Percentiles rank a stretch among this genome's conserved stretches.
Evolutionary conservation across 2,888 invertebrate genomes (phyloP).

Genomic region (Melinopterus prodromus): DNA sequence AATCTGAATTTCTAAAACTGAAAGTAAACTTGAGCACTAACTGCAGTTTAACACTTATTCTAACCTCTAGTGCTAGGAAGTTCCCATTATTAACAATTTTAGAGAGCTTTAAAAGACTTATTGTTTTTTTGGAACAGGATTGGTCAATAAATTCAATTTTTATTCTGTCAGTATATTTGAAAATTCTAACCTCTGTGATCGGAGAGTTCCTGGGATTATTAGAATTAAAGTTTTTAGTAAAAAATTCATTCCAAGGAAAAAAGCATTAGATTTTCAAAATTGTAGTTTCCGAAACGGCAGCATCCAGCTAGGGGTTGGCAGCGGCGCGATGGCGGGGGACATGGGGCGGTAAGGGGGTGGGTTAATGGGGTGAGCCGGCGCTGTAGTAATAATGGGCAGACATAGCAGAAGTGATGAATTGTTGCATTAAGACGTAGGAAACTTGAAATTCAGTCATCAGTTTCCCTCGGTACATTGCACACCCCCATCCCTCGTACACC

Average conservation of each 20-base stretch:
- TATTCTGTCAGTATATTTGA: no score
- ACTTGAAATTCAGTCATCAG: slow-evolving; percentile 59
- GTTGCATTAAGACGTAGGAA: slow-evolving; percentile 57
- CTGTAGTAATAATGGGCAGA: slow-evolving; percentile 50
- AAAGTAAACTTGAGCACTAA: no score
- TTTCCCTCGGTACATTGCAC: slow-evolving; percentile 57
- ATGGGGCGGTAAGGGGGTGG: slow-evolving; percentile 12
- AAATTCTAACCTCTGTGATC: no score
- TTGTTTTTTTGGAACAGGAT: no score
- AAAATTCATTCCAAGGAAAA: not conserved
- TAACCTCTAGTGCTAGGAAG: no score
- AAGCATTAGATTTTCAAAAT: not conserved
- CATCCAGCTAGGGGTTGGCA: not conserved
- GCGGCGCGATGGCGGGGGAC: not conserved
- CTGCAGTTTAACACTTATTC: no score
- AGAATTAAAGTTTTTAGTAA: not conserved
- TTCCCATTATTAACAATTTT: no score
- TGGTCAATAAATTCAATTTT: no score
- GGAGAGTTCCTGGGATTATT: no score
- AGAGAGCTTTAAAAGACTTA: no score
- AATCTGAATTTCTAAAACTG: no score
- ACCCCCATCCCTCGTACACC: slow-evolving; percentile 19
- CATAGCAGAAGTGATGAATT: slow-evolving; percentile 56
- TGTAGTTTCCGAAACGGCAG: not conserved
- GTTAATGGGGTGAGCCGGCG: not conserved